Base-by-base conservation (phyloP, 92 coral and sea anemone genomes). In the Isaurus tuberculatus region DNA sequence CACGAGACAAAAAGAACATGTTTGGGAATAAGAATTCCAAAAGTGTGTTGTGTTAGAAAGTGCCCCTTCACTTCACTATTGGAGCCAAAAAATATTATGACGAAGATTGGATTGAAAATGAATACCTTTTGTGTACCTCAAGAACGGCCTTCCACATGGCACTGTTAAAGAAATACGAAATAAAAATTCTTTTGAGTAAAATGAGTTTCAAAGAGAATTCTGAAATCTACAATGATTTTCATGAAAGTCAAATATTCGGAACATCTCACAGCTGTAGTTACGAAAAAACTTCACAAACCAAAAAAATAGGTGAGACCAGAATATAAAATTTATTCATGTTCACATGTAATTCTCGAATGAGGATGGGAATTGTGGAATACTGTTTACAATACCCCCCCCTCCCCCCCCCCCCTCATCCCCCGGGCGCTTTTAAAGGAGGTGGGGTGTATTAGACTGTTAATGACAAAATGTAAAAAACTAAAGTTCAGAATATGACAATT, bases 1-100 rank as follows among this genome's bases (percentile, higher is more conserved):
- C 83, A 85, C 37, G 71, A 85, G 44, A 19, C 25, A 46, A 48
- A 46, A 48, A 84, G 78, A 37, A 46, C 84, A 11, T 85, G 72
- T 67, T 60, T 85, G 68, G 88, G 81, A 3, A 63, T 65, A n/a
- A 75, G 69, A 49, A 77, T 85, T 65, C 84, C 88, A 10, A 85
- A 85, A 51, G 66, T 75, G 36, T 85, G 84, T 46, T 30, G 25
- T 19, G 73, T 23, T 55, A 61, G 55, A 43, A 85, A 85, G 26
- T 75, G 88, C 42, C 32, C 48, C 22, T 68, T 85, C 13, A 75
- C 84, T 85, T 75, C 67, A 75, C 74, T 2, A 61, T 85, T 6
- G 88, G 72, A 67, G 69, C 34, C 32, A 20, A 40, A 10, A 85
- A 84, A 55, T 85, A 13, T 30, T 85, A 25, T 42, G 88, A 85